Evolutionary conservation across 2,888 invertebrate genomes (phyloP).

Genomic region (Yponomeuta plumbellus): DNA sequence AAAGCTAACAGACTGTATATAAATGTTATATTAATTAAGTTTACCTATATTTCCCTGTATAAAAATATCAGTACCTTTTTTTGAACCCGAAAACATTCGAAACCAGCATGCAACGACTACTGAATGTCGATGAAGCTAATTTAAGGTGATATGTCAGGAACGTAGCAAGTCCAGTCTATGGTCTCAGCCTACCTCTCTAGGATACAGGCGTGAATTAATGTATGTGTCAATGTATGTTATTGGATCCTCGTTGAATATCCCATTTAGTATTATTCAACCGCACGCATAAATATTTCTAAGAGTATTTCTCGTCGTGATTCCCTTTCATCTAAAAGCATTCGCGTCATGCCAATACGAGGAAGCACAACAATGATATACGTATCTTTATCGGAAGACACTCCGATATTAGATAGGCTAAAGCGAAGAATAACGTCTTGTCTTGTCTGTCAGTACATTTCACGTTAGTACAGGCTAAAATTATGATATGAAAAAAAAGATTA

Average conservation of each 20-base stretch:
- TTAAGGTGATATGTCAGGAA: too few species aligned
- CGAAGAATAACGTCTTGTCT: background rate
- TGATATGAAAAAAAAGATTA: too few species aligned
- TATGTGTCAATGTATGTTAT: background rate
- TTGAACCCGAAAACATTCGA: too few species aligned
- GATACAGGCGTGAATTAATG: too few species aligned
- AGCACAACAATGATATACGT: slow-evolving; percentile 3
- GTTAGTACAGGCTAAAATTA: background rate
- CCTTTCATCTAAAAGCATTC: background rate
- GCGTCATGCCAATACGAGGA: background rate
- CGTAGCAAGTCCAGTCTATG: too few species aligned
- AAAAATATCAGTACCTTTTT: too few species aligned
- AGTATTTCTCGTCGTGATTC: background rate
- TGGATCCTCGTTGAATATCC: background rate
- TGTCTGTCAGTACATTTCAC: background rate
- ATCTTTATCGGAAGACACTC: background rate
- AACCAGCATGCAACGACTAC: too few species aligned
- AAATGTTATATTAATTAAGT: too few species aligned
- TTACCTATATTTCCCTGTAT: too few species aligned
- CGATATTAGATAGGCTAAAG: background rate
- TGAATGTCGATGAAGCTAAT: too few species aligned
- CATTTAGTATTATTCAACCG: background rate
- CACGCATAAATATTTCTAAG: background rate
- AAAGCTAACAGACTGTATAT: too few species aligned
- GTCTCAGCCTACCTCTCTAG: too few species aligned